A percentile compares a stretch with the other conserved stretches of the same genome.
Evolutionary conservation across 2,113 vertebrate species (phyloP).

Genomic region (Sylvia atricapilla): DNA sequence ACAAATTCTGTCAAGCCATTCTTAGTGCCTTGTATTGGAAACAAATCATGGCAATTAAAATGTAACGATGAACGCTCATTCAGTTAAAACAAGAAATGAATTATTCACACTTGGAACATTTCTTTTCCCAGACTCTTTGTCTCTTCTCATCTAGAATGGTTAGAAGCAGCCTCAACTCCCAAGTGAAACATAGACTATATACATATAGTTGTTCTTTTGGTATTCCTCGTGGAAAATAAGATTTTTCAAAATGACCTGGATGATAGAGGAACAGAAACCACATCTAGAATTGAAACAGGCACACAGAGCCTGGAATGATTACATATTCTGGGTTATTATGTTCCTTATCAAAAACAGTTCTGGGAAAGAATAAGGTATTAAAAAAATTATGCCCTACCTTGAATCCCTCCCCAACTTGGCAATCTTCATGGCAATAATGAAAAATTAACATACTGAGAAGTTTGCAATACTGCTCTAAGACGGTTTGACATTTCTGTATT

Average conservation of each 20-base stretch:
- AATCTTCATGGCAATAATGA: not conserved
- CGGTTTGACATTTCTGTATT: not conserved
- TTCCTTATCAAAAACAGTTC: not conserved
- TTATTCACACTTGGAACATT: not conserved
- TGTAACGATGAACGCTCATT: not conserved
- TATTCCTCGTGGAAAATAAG: not conserved
- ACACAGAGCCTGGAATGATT: fast-evolving
- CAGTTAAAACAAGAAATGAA: not conserved
- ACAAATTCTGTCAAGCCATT: not conserved
- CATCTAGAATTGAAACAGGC: not conserved
- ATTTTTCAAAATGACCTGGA: not conserved
- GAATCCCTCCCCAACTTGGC: not conserved
- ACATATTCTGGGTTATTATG: not conserved
- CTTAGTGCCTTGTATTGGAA: not conserved
- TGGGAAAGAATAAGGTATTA: not conserved
- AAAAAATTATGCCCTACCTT: not conserved
- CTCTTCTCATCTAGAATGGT: not conserved
- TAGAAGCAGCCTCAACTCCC: not conserved
- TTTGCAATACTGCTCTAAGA: not conserved
- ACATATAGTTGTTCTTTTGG: not conserved
- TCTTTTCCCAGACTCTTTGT: not conserved
- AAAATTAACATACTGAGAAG: not conserved
- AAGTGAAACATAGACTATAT: not conserved
- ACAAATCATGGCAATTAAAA: not conserved
- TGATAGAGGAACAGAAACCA: not conserved